Base-by-base conservation (phyloP, 2,113 vertebrate genomes). In the Archocentrus centrarchus region DNA sequence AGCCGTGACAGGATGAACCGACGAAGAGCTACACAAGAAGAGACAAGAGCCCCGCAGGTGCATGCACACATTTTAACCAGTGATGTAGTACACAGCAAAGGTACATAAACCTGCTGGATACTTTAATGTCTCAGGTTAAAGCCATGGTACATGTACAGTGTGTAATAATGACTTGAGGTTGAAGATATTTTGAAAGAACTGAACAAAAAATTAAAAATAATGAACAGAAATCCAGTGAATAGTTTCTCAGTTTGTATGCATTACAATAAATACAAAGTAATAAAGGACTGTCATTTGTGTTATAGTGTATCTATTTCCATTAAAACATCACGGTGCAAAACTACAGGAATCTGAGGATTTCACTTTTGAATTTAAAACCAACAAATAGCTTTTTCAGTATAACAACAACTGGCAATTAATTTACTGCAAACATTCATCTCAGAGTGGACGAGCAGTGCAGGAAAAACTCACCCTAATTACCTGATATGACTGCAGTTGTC, bases 11-110 rank as follows among this genome's bases (percentile, higher is more conserved):
- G 68, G 75, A 58, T 2, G 3, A 22, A 24, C 4, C n/a, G 7
- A 2, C 10, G 41, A 80, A 35, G 77, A 62, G 7, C 60, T 59
- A 20, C 73, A 89, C 50, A 64, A 11, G 55, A 87, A 41, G 86
- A 79, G 68, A 92, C 80, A 77, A 24, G 62, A 75, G 84, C 75
- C 41, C 24, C 44, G 85, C 77, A 84, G 83, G 84, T 86, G 81
- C 66, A 82, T 37, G 3, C 53, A 61, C 55, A 39, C 27, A 66
- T 20, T 41, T 50, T 10, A 6, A 50, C n/a, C 47, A 82, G 11
- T 5, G 24, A 66, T 2, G 47, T 7, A 55, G 68, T 44, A 41
- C 59, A 60, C 60, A 84, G 37, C 22, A 47, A 41, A 66, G 2
- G 7, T 24, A 41, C 55, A 32, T 24, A 24, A 47, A 63, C 50